Conservation (phyloP, 2,888 invertebrate genomes). For the Andricus curvator region DNA sequence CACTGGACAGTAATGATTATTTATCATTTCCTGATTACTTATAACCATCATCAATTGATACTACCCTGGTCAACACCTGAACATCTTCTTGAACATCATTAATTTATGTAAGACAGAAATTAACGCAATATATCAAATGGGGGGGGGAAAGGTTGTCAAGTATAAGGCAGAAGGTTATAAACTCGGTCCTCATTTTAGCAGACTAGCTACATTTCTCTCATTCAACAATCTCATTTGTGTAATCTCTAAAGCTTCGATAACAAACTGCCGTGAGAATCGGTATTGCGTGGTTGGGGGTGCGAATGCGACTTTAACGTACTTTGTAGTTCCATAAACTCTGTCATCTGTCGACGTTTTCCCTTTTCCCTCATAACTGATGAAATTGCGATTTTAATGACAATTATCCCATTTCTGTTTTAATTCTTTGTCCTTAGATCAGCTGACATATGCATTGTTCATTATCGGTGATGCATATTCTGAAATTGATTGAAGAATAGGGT, state of each 20-base stretch:
- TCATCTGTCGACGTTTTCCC: slow-evolving; percentile 1
- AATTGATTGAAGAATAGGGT: neutral
- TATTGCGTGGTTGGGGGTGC: slow-evolving; percentile 52
- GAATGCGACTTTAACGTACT: slow-evolving; percentile 68
- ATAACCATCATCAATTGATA: too few relatives aligned
- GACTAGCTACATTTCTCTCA: neutral
- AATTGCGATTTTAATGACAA: slow-evolving; percentile 73
- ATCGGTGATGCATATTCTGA: neutral
- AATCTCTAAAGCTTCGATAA: slow-evolving; percentile 72
- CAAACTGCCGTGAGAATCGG: slow-evolving; percentile 64
- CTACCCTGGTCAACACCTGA: too few relatives aligned
- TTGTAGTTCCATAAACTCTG: slow-evolving; percentile 58
- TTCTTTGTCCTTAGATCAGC: neutral
- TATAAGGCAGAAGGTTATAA: neutral
- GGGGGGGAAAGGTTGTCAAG: neutral
- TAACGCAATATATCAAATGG: neutral
- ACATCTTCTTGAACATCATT: neutral
- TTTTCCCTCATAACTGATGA: slow-evolving; percentile 48
- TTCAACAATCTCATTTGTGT: slow-evolving; percentile 70
- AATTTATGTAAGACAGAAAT: neutral
- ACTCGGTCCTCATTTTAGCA: slow-evolving; percentile 13
- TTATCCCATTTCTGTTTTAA: slow-evolving; percentile 67
- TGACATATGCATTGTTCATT: neutral
- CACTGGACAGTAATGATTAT: too few relatives aligned
- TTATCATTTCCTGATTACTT: too few relatives aligned